Evolutionary conservation across 2,113 vertebrate genomes (phyloP), one percentile per base, ranked within the genome.

Genomic region (Phalacrocorax pelagicus): DNA sequence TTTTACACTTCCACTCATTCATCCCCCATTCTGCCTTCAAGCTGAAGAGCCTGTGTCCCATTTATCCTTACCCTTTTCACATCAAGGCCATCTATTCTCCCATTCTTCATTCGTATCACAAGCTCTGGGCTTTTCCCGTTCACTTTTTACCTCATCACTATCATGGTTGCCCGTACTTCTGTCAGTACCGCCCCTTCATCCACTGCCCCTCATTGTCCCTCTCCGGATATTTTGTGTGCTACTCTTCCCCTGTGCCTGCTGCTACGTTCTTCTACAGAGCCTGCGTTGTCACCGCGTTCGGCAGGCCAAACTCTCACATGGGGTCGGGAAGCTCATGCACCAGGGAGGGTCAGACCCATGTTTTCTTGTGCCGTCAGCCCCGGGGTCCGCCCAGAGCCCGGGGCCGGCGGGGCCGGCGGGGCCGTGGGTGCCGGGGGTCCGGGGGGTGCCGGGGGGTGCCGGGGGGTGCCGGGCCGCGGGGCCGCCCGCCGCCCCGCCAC

Each of bases 291-390:
- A 1, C 59, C 54, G 92, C 79, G 5, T 5, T 20, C 23, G 75
- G 55, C 80, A 44, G 67, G 72, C 30, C 47, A 15, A 24, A 1
- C 30, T 66, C 30, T 54, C 32, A 1, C 74, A 2, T 3, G 42
- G 46, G 52, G 13, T 24, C 8, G 3, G 57, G 88, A 1, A 17
- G 9, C 49, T 52, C n/a, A 0, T 3, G 47, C 17, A 12, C 10
- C 47, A 0, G 42, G 34, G 21, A 57, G 15, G 51, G 21, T 66
- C 42, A 0, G 2, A 3, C 2, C 55, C 10, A 3, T 2, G 36
- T 34, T 34, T 38, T 15, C 42, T 20, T 6, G 32, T 1, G 3
- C 18, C 2, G 1, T 5, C 27, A 12, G 15, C 15, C n/a, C 44
- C 38, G 81, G 46, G 30, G 27, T 11, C 13, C 26, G 17, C 47